These are phyloP conservation scores for Macrobrachium rosenbergii DNA, from an alignment of 1,140 invertebrate species.

Conservation along the genomic window DNA sequence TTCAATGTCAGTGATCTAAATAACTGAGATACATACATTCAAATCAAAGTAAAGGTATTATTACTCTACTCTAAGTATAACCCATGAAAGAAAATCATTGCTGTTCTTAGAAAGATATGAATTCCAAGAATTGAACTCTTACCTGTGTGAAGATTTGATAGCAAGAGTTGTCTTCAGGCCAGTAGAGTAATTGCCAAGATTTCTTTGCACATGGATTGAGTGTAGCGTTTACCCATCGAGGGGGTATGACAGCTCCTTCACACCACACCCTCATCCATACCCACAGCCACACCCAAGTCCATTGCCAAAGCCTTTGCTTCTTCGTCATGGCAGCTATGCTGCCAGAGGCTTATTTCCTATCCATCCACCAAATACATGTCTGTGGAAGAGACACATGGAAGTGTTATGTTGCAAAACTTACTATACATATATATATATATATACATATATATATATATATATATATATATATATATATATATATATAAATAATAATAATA, in stretches of 20 bases:
- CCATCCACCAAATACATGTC: too few species aligned
- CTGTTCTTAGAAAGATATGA: not conserved
- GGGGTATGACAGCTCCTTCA: conserved; percentile 76
- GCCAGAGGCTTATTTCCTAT: not conserved
- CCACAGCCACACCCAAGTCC: conserved; percentile 30
- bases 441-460: not conserved
- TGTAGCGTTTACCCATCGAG: conserved; percentile 85
- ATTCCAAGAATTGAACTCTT: not conserved
- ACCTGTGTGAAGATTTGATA: conserved; percentile 65
- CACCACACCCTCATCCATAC: not conserved
- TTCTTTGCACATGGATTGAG: conserved; percentile 84
- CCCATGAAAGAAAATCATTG: too few species aligned
- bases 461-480: not conserved
- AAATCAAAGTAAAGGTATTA: too few species aligned
- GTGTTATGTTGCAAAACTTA: too few species aligned
- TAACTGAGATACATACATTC: too few species aligned
- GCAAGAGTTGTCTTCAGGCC: conserved; percentile 84
- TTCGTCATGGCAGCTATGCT: not conserved
- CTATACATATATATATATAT: too few species aligned
- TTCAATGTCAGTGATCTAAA: too few species aligned
- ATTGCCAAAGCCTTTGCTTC: conserved; percentile 6
- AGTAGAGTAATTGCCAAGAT: conserved; percentile 87
- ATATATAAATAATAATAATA: too few species aligned
- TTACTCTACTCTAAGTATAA: too few species aligned
- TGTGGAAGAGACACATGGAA: too few species aligned